phyloP scores from a whole-genome alignment of 2,888 invertebrate species.

The Podabrus alpinus region DNA sequence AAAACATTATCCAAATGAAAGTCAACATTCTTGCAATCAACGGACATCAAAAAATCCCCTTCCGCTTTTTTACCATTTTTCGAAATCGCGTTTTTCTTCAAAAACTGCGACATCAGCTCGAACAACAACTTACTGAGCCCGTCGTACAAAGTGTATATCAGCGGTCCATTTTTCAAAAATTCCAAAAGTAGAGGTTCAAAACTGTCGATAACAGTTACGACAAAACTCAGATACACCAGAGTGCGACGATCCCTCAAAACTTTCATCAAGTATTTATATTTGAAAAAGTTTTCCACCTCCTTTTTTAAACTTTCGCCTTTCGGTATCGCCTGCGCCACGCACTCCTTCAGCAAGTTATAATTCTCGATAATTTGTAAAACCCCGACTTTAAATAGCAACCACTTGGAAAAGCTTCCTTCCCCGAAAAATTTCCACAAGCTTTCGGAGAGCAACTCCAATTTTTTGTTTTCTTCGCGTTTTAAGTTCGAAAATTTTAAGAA shows the following conservation, averaged over 20 bases:
- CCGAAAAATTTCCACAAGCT: constrained; percentile 10
- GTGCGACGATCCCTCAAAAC: constrained; percentile 16
- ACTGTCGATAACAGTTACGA: constrained; percentile 4
- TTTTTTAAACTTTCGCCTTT: constrained; percentile 19
- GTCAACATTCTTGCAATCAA: constrained; percentile 16
- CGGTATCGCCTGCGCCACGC: constrained; percentile 10
- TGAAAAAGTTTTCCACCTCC: constrained; percentile 12
- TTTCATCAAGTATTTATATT: constrained; percentile 11
- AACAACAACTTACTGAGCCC: constrained; percentile 11
- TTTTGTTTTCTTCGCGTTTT: constrained; percentile 9
- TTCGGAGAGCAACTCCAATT: constrained; percentile 1
- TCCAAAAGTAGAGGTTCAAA: constrained; percentile 14
- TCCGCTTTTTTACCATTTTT: constrained; percentile 13
- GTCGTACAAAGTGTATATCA: constrained; percentile 8
- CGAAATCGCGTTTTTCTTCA: constrained; percentile 12
- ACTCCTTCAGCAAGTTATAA: constrained; percentile 14
- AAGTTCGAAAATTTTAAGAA: constrained; percentile 6
- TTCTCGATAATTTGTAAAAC: constrained; percentile 13
- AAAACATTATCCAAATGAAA: constrained; percentile 12
- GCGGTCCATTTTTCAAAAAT: constrained; percentile 7
- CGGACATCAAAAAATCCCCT: constrained; percentile 10
- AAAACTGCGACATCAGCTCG: constrained; percentile 20
- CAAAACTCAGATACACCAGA: constrained; percentile 13
- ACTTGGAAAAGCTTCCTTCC: not conserved
- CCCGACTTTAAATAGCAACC: constrained; percentile 11